Percentiles rank a stretch among this genome's conserved stretches.
phyloP scores from a whole-genome alignment of 2,797 vertebrate genomes.

The Allochrocebus solatus region DNA sequence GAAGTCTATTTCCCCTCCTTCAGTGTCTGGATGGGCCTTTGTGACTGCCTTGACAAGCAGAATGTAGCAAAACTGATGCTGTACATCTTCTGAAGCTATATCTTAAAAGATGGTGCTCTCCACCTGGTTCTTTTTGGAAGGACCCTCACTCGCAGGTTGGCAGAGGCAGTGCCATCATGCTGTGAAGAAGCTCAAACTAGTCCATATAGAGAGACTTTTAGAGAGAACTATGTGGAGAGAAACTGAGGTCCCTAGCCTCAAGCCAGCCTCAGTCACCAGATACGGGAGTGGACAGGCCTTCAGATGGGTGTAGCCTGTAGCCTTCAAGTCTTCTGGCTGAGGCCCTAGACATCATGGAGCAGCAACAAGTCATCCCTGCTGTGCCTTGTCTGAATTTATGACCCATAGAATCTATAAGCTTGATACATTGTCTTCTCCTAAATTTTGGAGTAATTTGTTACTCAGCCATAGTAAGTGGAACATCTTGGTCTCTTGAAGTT shows the following conservation, averaged over 20 bases:
- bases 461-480: neutral
- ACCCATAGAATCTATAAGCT: neutral
- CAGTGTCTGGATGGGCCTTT: neutral
- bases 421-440: neutral
- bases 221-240: neutral
- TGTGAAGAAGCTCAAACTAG: neutral
- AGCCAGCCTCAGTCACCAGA: neutral
- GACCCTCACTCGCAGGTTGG: neutral
- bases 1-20: neutral
- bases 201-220: neutral
- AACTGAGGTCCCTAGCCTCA: neutral
- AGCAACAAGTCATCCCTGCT: neutral
- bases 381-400: neutral
- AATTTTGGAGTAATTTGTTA: neutral
- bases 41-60: neutral
- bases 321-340: neutral
- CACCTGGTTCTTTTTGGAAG: neutral
- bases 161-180: neutral
- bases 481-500: neutral
- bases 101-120: neutral
- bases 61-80: neutral
- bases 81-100: neutral
- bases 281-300: too few relatives aligned
- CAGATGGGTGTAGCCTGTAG: neutral
- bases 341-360: rapidly evolving